Conservation (phyloP, 2,113 vertebrate genomes). For the Oceanites oceanicus region DNA sequence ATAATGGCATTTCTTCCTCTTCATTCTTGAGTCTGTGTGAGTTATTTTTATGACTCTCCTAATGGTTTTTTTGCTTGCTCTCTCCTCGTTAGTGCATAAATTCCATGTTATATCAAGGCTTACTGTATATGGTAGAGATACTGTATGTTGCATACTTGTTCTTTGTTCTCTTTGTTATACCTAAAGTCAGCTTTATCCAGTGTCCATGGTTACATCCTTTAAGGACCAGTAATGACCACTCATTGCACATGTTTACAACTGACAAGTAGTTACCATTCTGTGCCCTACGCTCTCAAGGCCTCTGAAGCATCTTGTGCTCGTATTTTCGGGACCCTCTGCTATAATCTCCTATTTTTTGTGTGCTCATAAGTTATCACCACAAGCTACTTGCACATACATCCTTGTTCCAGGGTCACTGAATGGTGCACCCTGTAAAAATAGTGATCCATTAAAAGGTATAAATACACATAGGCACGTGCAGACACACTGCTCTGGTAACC, state of each 20-base stretch:
- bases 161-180: not conserved
- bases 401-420: not conserved
- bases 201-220: no score
- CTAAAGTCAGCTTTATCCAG: not conserved
- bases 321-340: not conserved
- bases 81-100: not conserved
- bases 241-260: not conserved
- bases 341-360: not conserved
- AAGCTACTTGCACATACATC: not conserved
- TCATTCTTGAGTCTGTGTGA: not conserved
- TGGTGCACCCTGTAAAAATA: not conserved
- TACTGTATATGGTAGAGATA: not conserved
- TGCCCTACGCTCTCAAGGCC: not conserved
- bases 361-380: not conserved
- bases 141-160: not conserved
- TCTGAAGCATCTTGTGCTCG: not conserved
- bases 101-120: not conserved
- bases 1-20: not conserved
- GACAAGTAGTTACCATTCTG: not conserved
- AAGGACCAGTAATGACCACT: not conserved
- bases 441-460: not conserved
- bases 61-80: not conserved
- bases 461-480: accelerated
- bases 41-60: not conserved
- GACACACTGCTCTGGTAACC: not conserved